Conservation (phyloP, 1,140 invertebrate species). For the Pectinophora gossypiella region DNA sequence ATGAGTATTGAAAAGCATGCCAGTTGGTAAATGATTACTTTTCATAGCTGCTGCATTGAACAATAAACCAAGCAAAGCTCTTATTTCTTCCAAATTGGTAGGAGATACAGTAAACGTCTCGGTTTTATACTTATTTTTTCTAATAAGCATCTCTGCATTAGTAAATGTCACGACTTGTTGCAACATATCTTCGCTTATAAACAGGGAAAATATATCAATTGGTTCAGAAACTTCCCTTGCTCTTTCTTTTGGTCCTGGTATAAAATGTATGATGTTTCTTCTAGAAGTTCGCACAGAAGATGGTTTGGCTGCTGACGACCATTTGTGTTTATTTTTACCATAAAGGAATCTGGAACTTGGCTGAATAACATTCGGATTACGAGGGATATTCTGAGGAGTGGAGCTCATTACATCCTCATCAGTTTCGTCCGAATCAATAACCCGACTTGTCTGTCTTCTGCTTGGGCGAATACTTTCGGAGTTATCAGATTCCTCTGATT, state of each 20-base stretch:
- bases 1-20: not conserved
- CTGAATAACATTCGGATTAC: too few relatives aligned
- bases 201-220: not conserved
- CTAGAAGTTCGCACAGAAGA: not conserved
- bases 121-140: not conserved
- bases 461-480: too few relatives aligned
- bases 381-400: too few relatives aligned
- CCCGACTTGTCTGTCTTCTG: too few relatives aligned
- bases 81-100: not conserved
- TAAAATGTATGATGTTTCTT: not conserved
- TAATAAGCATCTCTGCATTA: not conserved
- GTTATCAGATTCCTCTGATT: too few relatives aligned
- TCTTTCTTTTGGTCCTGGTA: not conserved
- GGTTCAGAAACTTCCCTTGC: not conserved
- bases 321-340: too few relatives aligned
- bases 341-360: too few relatives aligned
- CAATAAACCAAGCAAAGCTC: not conserved
- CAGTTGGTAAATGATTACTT: not conserved
- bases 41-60: not conserved
- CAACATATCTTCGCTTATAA: not conserved
- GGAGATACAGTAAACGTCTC: not conserved
- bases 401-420: too few relatives aligned
- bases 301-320: too few relatives aligned
- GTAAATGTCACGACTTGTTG: not conserved
- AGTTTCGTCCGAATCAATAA: too few relatives aligned